phyloP scores from a whole-genome alignment of 2,888 invertebrate genomes.

The Amaurobius ferox region DNA sequence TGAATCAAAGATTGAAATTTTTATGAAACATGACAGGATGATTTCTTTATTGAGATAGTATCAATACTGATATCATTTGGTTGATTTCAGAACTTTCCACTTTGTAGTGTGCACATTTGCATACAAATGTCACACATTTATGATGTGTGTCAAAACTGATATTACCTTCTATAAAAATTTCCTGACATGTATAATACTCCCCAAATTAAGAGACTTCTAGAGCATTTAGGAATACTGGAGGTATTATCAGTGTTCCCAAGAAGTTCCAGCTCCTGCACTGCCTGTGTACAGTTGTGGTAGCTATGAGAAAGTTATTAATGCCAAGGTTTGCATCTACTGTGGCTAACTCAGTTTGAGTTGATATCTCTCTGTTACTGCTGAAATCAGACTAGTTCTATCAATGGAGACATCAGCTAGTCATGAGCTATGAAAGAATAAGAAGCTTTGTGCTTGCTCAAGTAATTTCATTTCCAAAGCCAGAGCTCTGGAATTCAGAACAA shows the following conservation, averaged over 20 bases:
- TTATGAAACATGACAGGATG: constrained; percentile 29
- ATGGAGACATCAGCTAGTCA: constrained; percentile 59
- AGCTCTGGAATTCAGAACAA: constrained; percentile 43
- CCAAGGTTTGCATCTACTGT: constrained; percentile 44
- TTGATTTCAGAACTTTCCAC: constrained; percentile 21
- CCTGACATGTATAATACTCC: constrained; percentile 7
- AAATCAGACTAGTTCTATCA: constrained; percentile 31
- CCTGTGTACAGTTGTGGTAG: constrained; percentile 70
- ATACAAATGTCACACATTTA: neutral
- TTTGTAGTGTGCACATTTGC: neutral
- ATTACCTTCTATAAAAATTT: constrained; percentile 4
- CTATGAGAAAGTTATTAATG: constrained; percentile 60
- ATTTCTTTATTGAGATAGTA: constrained; percentile 53
- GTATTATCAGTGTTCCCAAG: constrained; percentile 57
- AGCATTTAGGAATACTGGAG: constrained; percentile 56
- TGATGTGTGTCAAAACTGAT: neutral
- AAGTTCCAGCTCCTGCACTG: constrained; percentile 72
- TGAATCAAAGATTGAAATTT: constrained; percentile 9
- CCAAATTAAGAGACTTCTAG: constrained; percentile 47
- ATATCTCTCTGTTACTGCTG: constrained; percentile 43
- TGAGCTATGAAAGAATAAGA: constrained; percentile 50
- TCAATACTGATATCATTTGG: constrained; percentile 51
- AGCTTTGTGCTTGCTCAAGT: constrained; percentile 68
- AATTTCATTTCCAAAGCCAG: constrained; percentile 32
- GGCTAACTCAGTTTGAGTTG: constrained; percentile 54